A percentile compares a stretch with the other conserved stretches of the same genome.
Evolutionary conservation across 1,140 invertebrate genomes (phyloP).

Genomic region (Bradysia coprophila): DNA sequence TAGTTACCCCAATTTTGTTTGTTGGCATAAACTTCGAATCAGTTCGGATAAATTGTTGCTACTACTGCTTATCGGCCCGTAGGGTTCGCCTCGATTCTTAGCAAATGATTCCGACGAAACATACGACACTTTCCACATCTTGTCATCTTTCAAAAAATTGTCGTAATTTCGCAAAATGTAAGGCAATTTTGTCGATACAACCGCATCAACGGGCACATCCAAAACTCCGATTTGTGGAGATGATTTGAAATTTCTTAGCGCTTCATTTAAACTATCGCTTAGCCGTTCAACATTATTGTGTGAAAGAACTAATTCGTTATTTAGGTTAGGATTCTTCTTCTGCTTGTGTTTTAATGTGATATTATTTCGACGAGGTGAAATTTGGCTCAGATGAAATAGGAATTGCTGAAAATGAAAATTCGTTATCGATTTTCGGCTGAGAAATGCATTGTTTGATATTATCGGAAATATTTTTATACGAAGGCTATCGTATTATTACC

Average conservation of each 20-base stretch:
- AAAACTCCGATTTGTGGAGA: background rate
- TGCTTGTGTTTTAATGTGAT: background rate
- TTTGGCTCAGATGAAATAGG: slow-evolving; percentile 1
- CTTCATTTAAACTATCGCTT: background rate
- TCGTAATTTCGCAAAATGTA: background rate
- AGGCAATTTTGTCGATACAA: background rate
- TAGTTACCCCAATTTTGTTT: background rate
- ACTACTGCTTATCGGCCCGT: background rate
- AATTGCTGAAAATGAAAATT: background rate
- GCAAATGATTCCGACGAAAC: background rate
- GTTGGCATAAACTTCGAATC: background rate
- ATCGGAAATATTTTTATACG: too few species aligned
- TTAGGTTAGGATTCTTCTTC: background rate
- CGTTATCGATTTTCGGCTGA: too few species aligned
- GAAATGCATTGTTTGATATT: too few species aligned
- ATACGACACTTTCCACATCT: background rate
- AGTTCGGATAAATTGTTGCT: background rate
- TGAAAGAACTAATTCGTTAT: background rate
- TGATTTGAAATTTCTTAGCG: background rate
- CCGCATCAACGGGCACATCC: background rate
- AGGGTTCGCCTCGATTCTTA: background rate
- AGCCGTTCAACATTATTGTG: background rate
- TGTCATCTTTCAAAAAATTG: background rate
- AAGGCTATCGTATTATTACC: too few species aligned
- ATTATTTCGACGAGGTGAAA: background rate